phyloP scores from a whole-genome alignment of 2,888 invertebrate species.

The Scelioninae gen. 1 region DNA sequence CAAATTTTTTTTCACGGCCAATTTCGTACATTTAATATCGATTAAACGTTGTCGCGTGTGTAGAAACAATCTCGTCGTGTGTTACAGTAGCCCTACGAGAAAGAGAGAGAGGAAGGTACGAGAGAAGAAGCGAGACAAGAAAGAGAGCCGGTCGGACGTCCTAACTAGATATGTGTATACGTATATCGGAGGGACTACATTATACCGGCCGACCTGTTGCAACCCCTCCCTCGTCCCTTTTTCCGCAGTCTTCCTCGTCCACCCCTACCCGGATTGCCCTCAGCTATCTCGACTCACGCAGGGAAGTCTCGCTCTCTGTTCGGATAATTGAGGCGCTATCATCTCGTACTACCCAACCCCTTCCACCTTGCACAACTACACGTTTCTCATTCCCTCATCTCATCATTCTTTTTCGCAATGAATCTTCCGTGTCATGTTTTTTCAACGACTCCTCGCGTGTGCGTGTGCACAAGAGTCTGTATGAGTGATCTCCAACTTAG shows the following conservation, averaged over 20 bases:
- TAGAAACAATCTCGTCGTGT: constrained; percentile 33
- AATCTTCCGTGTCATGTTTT: constrained; percentile 59
- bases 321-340: constrained; percentile 67
- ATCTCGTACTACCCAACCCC: constrained; percentile 47
- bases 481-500: constrained; percentile 33
- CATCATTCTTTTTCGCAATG: constrained; percentile 61
- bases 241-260: constrained; percentile 52
- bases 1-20: constrained; percentile 38
- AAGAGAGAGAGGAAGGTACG: background rate
- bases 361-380: constrained; percentile 37
- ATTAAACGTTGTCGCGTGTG: constrained; percentile 49
- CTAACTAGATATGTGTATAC: constrained; percentile 56
- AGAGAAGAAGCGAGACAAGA: constrained; percentile 1
- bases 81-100: constrained; percentile 38
- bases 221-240: constrained; percentile 57
- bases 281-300: constrained; percentile 43
- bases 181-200: constrained; percentile 47
- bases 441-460: constrained; percentile 50
- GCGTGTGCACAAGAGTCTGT: constrained; percentile 8
- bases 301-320: constrained; percentile 51
- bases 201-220: constrained; percentile 70
- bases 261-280: constrained; percentile 55
- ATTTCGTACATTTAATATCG: constrained; percentile 48
- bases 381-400: constrained; percentile 43
- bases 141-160: constrained; percentile 37